Evolutionary conservation across 2,888 invertebrate genomes (phyloP), one percentile per base, ranked within the genome.

Genomic region (Neoascia interrupta): DNA sequence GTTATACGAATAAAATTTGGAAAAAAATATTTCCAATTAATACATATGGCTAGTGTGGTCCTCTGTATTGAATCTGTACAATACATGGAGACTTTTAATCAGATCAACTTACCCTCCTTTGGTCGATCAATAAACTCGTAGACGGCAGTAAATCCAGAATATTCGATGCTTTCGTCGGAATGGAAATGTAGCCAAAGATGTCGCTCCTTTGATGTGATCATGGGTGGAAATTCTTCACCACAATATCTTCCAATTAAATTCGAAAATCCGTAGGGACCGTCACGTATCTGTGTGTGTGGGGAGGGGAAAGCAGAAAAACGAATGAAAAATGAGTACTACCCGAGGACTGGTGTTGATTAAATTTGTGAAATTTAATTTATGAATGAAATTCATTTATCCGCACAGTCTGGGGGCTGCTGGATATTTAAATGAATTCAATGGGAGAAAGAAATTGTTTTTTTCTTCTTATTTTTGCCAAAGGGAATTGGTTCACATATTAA

Each of bases 131-230:
- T 88, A 86, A 91, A 93, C 81, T 91, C 92, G 88, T 93, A 96
- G 16, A 94, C 92, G 0, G 94, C 95, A 83, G 92, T 91, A 88
- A 96, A 96, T 1, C 96, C 96, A 23, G 89, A 89, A 85, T 93
- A 93, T 87, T 95, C 94, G 83, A 96, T 94, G 84, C 92, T 93
- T 83, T 94, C 94, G 85, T 96, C 96, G 5, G 95, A 94, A 82
- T 91, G 91, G 89, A 96, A 96, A 79, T 92, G 91, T 64, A 95
- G 89, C 95, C 95, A 96, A 68, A 96, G 91, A 88, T 92, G 92
- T 45, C 94, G 90, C 81, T 93, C 93, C 70, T 92, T 91, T 13
- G 95, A 95, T 61, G 92, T 92, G 83, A 96, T 91, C 86, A 92
- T 91, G 13, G 92, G 92, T 18, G 95, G 95, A 84, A 92, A 94